Evolutionary conservation across 2,888 invertebrate genomes (phyloP), one percentile per base, ranked within the genome.

Genomic region (Rhorus exstirpatorius): DNA sequence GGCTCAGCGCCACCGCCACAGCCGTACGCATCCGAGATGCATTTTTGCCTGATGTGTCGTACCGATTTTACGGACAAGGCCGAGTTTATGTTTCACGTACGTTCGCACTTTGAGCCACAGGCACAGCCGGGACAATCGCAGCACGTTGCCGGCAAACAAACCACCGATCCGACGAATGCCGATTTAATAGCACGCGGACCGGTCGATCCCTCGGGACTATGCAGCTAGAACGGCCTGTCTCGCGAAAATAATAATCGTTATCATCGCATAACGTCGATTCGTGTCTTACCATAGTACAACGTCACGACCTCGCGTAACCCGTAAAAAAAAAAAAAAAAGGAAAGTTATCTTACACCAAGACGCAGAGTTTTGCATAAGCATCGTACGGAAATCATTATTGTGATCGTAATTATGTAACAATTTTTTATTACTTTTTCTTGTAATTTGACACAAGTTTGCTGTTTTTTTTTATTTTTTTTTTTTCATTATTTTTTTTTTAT

Each of bases 81-180:
- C 0, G 96, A 96, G 89, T 95, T 96, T 89, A 95, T 96, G 95
- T 95, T 95, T 92, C 96, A 96, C 89, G 95, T 96, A 14, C 93
- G 95, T 85, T 95, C 95, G 19, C 96, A 96, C 88, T 95, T 96
- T 85, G 95, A 95, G 67, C 88, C 91, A 4, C 91, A 91, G 14
- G 86, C 88, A 14, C 89, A 89, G 61, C 88, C 87, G 24, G 86
- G 87, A 8, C 85, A 89, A 8, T 79, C 88, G 0, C 90, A 89
- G 6, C 89, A 88, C 51, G 83, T 85, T 19, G 79, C 79, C n/a
- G 86, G 87, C 4, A 92, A 93, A 79, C 92, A 91, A 72, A 86
- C 86, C 7, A 85, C 88, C 31, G 92, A 93, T 80, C 89, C 91
- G 0, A 90, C 91, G 2, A 92, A 92, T 0, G 92, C 92, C 0